Evolutionary conservation across 1,140 invertebrate species (phyloP), one percentile per base, ranked within the genome.

Genomic region (Bombus waltoni): DNA sequence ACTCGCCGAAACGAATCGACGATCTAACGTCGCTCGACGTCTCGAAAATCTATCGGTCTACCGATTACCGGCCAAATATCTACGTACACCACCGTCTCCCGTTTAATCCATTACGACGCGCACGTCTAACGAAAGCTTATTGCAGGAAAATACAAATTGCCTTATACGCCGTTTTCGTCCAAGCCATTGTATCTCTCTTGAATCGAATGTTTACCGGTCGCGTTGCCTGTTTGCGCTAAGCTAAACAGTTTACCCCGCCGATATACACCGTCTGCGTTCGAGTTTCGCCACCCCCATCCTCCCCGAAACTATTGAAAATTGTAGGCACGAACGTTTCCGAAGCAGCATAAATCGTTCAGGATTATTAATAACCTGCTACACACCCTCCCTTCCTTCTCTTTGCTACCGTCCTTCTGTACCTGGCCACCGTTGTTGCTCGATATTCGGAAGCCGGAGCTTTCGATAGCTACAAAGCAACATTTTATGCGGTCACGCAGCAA

Each of bases 401-500:
- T 44, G 22, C 25, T 25, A 18, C 73, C 42, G 59, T 83, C 13
- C 38, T 35, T 9, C n/a, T 57, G 28, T 75, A 38, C 59, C 38
- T 42, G 75, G 28, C 18, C 57, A 35, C 57, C 28, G 75, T 18
- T 13, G 42, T 79, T 79, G 25, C 44, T n/a, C 77, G 32, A 68
- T 44, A 66, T 66, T 74, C 47, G 87, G 65, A 42, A 78, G 44
- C n/a, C 77, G 65, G 38, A 78, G 88, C 88, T 81, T 89, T 89
- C 89, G 88, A 68, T 85, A 87, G 25, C 71, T 70, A 89, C 85
- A 89, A 89, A 89, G 88, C 88, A 70, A 44, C 81, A 78, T 89
- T 89, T 89, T 88, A 87, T 62, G 76, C 78, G 83, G 83, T 68
- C 81, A 74, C 68, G 74, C 83, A 73, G 59, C 5, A 32, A 32